These are phyloP conservation scores for Eurytoma californica DNA, from an alignment of 2,888 invertebrate genomes.

Conservation along the genomic window DNA sequence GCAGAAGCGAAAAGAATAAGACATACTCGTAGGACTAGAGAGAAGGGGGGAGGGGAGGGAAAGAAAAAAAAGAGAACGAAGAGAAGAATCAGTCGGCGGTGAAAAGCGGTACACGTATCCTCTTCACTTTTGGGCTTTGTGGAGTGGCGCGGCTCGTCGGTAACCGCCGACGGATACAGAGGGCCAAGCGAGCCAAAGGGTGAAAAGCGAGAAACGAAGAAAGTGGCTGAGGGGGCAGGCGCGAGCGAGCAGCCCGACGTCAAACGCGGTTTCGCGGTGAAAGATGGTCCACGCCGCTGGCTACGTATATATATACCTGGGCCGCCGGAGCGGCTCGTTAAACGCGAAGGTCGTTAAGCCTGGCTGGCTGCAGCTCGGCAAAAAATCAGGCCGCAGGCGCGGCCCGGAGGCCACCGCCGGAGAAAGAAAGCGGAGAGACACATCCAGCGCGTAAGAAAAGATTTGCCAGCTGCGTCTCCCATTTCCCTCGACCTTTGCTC, in stretches of 20 bases:
- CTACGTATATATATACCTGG: conserved; percentile 34
- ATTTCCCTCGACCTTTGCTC: conserved; percentile 11
- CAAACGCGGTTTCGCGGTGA: conserved; percentile 44
- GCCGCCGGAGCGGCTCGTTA: conserved; percentile 54
- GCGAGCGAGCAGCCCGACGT: conserved; percentile 4
- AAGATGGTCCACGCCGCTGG: conserved; percentile 42
- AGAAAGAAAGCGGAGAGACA: not conserved
- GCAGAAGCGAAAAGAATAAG: not conserved
- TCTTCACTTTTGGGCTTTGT: conserved; percentile 43
- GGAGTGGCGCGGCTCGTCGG: not conserved
- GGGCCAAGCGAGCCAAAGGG: not conserved
- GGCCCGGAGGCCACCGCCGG: not conserved
- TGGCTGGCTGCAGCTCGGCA: conserved; percentile 10
- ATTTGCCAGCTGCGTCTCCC: conserved; percentile 37
- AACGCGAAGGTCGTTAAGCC: conserved; percentile 54
- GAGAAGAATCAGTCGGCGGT: not conserved
- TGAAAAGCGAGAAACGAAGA: conserved; percentile 9
- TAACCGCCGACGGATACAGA: conserved; percentile 19
- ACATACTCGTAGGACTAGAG: not conserved
- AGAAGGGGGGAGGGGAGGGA: not conserved
- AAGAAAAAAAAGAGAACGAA: not conserved
- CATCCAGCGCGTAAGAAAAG: conserved; percentile 29
- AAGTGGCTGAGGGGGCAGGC: not conserved
- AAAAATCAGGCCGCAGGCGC: conserved; percentile 44
- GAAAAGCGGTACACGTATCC: conserved; percentile 40